Evolutionary conservation across 2,113 vertebrate species (phyloP), one percentile per base, ranked within the genome.

Genomic region (Saccopteryx bilineata): DNA sequence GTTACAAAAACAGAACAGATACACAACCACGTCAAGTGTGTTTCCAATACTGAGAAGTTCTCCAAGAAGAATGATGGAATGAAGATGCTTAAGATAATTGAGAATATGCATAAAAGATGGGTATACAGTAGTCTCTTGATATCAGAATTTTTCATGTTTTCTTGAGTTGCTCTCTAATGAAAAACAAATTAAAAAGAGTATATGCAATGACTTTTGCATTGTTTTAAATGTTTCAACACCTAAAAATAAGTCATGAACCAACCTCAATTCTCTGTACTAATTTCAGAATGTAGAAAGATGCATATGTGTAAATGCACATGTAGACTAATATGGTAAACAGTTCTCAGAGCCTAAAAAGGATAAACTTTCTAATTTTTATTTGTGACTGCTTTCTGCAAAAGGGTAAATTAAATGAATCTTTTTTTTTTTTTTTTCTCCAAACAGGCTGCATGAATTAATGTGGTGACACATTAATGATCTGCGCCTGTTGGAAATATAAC

Each of bases 11-110:
- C 97, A 84, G 99, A 99, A 96, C 99, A 99, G 46, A 98, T 90
- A 92, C 99, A 99, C 52, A 99, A 89, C 99, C 99, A 99, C 0
- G 98, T 65, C 89, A 99, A 97, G 97, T 99, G 99, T 0, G 99
- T 98, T 26, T 99, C 98, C 96, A 99, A 97, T 39, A 99, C 95
- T 0, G 99, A 99, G 98, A 99, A 99, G 1, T 99, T 98, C 5
- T 98, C 98, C 83, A 99, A 94, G 48, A 99, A 58, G 52, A 99
- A 76, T 2, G 98, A 91, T 0, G 99, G 99, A 14, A 99, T 26
- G 1, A 98, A 95, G 0, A 99, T 98, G 0, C 99, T 98, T 96
- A 99, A 97, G 24, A 99, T 89, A 46, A 99, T 28, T 21, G 99
- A 96, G 26, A 98, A 85, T 2, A 98, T 98, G 58, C 99, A 97